Evolutionary conservation across 2,888 invertebrate species (phyloP).

Genomic region (Tenthredo amoena): DNA sequence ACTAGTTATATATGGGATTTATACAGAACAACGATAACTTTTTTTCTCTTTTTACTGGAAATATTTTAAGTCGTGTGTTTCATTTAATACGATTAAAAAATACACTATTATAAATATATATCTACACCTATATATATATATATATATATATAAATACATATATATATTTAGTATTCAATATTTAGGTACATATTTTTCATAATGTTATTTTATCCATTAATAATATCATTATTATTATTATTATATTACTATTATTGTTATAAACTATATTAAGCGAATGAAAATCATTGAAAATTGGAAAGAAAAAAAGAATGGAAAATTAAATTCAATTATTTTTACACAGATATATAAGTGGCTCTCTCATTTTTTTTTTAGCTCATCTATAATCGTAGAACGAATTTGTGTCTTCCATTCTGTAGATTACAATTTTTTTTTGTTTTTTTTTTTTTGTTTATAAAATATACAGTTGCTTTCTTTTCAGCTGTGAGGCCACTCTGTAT

Average conservation of each 20-base stretch:
- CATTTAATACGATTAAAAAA: slow-evolving; percentile 20
- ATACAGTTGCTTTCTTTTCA: neutral
- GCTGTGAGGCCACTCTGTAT: neutral
- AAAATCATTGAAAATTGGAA: neutral
- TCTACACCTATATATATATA: neutral
- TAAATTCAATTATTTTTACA: neutral
- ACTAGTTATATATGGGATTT: slow-evolving; percentile 36
- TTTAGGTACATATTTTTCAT: neutral
- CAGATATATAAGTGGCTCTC: neutral
- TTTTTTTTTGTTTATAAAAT: neutral
- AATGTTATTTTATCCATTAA: neutral
- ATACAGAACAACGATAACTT: slow-evolving; percentile 42
- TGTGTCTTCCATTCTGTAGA: neutral
- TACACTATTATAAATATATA: slow-evolving; percentile 1
- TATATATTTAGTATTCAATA: neutral
- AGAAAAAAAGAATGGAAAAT: neutral
- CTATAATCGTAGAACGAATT: neutral
- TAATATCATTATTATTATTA: neutral
- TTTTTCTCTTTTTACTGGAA: no score
- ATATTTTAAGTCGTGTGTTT: neutral
- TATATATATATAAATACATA: neutral
- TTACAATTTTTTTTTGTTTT: neutral
- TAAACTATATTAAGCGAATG: neutral
- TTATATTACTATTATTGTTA: neutral
- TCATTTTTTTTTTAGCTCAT: neutral